phyloP scores from a whole-genome alignment of 2,113 vertebrate species.

The Chunga burmeisteri region DNA sequence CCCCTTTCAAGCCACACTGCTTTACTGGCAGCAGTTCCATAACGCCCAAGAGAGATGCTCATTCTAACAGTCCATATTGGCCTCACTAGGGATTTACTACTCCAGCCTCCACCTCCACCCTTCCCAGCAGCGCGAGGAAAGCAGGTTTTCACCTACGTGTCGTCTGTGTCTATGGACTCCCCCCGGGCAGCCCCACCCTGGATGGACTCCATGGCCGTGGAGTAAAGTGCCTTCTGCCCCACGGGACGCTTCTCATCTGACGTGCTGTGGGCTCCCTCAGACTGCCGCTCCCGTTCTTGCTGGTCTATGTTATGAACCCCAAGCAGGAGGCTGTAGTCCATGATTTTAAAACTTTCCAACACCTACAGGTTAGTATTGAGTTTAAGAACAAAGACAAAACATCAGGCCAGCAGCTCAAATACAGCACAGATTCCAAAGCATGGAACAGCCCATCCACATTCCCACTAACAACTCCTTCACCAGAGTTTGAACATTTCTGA shows the following conservation, averaged over 20 bases:
- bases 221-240: constrained; percentile 96
- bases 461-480: not conserved
- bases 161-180: constrained; percentile 90
- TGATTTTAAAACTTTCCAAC: constrained; percentile 98
- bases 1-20: not conserved
- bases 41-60: not conserved
- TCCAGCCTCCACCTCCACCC: not conserved
- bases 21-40: not conserved
- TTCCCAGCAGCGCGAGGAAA: fast-evolving
- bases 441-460: fast-evolving
- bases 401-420: not conserved
- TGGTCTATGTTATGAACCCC: constrained; percentile 98
- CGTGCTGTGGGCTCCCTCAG: constrained; percentile 84
- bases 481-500: not conserved
- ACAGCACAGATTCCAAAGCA: not conserved
- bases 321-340: constrained; percentile 98
- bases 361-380: constrained; percentile 75
- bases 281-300: constrained; percentile 87
- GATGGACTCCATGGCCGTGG: constrained; percentile 98
- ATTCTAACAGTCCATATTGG: not conserved
- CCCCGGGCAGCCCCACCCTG: constrained; percentile 92
- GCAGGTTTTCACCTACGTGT: constrained; percentile 84
- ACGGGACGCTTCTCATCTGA: constrained; percentile 90
- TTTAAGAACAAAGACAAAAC: constrained; percentile 22
- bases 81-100: not conserved